Percentiles rank a stretch among this genome's conserved stretches.
Evolutionary conservation across 2,888 invertebrate species (phyloP).

Genomic region (Polyommatus icarus): DNA sequence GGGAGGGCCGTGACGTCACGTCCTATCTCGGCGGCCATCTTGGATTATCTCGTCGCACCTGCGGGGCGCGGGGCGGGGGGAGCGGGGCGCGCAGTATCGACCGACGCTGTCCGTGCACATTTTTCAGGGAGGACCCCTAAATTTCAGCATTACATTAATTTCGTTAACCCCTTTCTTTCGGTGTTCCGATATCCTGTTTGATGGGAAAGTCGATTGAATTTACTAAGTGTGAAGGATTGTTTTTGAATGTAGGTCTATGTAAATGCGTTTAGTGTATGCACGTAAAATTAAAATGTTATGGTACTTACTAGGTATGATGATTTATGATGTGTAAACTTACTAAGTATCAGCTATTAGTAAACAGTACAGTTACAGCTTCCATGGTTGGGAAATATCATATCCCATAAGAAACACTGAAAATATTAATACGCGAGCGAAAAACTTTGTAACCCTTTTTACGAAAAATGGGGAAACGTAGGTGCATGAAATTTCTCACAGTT

Average conservation of each 20-base stretch:
- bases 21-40: slow-evolving; percentile 81
- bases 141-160: slow-evolving; percentile 57
- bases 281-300: no score
- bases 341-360: no score
- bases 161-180: slow-evolving; percentile 30
- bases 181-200: neutral
- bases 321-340: no score
- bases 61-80: slow-evolving; percentile 68
- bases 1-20: slow-evolving; percentile 77
- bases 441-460: no score
- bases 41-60: slow-evolving; percentile 81
- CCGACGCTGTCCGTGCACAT: slow-evolving; percentile 67
- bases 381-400: no score
- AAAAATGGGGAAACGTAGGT: no score
- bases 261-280: neutral
- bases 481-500: no score
- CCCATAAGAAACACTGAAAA: no score
- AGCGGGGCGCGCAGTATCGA: slow-evolving; percentile 69
- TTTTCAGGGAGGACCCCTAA: slow-evolving; percentile 63
- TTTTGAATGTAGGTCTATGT: neutral
- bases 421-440: no score
- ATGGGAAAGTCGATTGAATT: neutral
- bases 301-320: no score
- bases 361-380: no score
- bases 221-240: neutral